phyloP scores from a whole-genome alignment of 2,113 vertebrate species.

The Siphamia tubifer region DNA sequence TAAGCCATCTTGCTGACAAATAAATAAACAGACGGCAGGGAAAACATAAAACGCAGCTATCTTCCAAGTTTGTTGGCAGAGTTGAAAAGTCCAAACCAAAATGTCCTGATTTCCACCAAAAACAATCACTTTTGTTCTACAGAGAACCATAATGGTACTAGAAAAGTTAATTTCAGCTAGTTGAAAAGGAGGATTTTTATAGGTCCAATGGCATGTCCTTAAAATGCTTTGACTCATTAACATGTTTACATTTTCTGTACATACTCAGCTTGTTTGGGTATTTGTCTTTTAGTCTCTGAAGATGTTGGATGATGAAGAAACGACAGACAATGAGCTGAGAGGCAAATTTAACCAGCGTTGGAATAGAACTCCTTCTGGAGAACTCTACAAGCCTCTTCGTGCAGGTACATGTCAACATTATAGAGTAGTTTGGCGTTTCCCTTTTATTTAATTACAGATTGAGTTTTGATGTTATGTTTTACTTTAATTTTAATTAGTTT shows the following conservation, averaged over 20 bases:
- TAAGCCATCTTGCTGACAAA: slow-evolving; percentile 48
- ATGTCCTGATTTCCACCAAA: slow-evolving; percentile 4
- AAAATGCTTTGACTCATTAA: background rate
- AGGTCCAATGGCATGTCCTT: background rate
- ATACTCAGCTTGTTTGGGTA: background rate
- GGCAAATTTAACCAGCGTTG: slow-evolving; percentile 96
- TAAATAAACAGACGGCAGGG: slow-evolving; percentile 56
- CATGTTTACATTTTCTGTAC: background rate
- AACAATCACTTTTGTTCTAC: background rate
- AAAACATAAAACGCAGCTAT: slow-evolving; percentile 43
- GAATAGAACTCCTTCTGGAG: slow-evolving; percentile 94
- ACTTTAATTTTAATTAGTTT: too few relatives aligned
- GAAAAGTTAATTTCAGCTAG: background rate
- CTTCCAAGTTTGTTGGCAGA: slow-evolving; percentile 58
- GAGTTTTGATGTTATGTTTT: too few relatives aligned
- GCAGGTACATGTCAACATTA: too few relatives aligned
- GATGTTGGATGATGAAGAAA: slow-evolving; percentile 92
- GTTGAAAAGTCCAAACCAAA: slow-evolving; percentile 41
- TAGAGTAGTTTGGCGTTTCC: too few relatives aligned
- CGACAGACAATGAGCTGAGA: slow-evolving; percentile 92
- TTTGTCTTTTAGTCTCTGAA: slow-evolving; percentile 84
- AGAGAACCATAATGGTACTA: background rate
- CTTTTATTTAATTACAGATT: too few relatives aligned
- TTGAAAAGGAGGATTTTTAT: background rate
- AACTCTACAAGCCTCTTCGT: slow-evolving; percentile 94